Evolutionary conservation across 2,888 invertebrate species (phyloP).

Genomic region (Crepidodera aurea): DNA sequence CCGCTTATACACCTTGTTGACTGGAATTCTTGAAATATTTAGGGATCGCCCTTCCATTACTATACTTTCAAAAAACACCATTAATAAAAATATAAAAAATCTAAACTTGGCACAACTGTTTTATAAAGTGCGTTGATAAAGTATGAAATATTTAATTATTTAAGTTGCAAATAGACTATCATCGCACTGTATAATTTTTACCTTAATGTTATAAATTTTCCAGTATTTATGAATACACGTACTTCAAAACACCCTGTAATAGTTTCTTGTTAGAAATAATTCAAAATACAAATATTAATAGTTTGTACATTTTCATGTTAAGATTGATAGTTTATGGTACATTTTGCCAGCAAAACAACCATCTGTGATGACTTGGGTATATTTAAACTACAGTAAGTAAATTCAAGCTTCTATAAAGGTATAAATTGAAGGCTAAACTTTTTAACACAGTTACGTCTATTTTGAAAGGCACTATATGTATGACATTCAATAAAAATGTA

Average conservation of each 20-base stretch:
- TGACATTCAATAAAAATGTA: slow-evolving; percentile 43
- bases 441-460: slow-evolving; percentile 39
- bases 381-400: slow-evolving; percentile 31
- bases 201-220: neutral
- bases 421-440: slow-evolving; percentile 35
- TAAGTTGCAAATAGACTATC: too few species aligned
- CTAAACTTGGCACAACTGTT: too few species aligned
- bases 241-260: neutral
- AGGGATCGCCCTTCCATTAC: too few species aligned
- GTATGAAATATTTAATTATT: too few species aligned
- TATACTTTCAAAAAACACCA: too few species aligned
- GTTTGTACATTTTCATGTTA: slow-evolving; percentile 24
- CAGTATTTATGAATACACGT: neutral
- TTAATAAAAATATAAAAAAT: too few species aligned
- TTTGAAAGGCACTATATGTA: slow-evolving; percentile 52
- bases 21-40: too few species aligned
- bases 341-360: slow-evolving; percentile 41
- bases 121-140: too few species aligned
- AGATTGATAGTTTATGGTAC: slow-evolving; percentile 30
- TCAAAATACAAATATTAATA: neutral
- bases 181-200: too few species aligned
- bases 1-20: too few species aligned
- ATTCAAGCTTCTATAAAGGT: slow-evolving; percentile 34
- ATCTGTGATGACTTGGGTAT: slow-evolving; percentile 28
- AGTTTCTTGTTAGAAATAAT: neutral